Conservation (phyloP, 2,797 vertebrate species). For the Lagorchestes hirsutus region DNA sequence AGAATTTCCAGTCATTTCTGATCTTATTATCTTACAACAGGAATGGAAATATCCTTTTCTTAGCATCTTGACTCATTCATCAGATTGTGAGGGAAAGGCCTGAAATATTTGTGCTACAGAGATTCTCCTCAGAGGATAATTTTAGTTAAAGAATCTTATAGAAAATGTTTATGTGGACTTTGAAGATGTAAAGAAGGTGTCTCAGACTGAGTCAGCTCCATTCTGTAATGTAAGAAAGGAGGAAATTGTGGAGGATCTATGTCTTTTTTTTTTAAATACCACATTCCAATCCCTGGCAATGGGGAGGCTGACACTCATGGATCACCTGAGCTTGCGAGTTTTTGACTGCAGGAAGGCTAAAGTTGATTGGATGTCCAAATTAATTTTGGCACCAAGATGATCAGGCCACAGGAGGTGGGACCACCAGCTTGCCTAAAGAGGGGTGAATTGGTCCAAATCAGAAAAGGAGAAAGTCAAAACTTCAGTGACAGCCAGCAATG, state of each 20-base stretch:
- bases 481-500: background rate
- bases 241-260: background rate
- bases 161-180: background rate
- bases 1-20: background rate
- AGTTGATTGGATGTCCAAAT: background rate
- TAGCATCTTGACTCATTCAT: background rate
- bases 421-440: background rate
- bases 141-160: slow-evolving; percentile 14
- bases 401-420: background rate
- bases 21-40: slow-evolving; percentile 1
- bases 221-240: background rate
- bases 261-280: background rate
- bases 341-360: background rate
- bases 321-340: background rate
- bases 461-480: background rate
- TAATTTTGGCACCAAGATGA: background rate
- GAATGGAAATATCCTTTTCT: slow-evolving; percentile 14
- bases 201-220: background rate
- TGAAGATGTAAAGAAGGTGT: background rate
- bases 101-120: background rate
- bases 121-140: background rate
- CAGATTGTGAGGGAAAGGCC: background rate
- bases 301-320: background rate
- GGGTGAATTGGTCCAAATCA: background rate
- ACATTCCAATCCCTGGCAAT: background rate